Evolutionary conservation across 2,888 invertebrate species (phyloP).

Genomic region (Dynastes tityus): DNA sequence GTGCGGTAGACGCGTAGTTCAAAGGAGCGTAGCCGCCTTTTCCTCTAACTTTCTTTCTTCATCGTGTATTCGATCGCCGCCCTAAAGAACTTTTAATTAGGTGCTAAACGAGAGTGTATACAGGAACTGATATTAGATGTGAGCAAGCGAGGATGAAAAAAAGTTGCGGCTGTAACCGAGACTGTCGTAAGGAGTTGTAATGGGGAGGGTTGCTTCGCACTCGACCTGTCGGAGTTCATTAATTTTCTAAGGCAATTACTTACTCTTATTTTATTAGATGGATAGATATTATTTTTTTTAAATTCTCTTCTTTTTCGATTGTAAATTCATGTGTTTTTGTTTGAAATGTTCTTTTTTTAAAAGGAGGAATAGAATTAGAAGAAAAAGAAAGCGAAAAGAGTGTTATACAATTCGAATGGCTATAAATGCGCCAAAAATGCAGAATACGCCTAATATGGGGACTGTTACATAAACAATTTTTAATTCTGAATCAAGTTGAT

Average conservation of each 20-base stretch:
- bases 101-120: conserved; percentile 32
- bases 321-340: too few species aligned
- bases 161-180: neutral
- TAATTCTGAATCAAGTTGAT: too few species aligned
- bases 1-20: neutral
- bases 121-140: conserved; percentile 21
- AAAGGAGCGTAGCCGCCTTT: neutral
- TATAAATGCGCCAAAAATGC: too few species aligned
- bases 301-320: too few species aligned
- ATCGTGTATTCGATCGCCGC: neutral
- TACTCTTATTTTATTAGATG: conserved; percentile 7
- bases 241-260: conserved; percentile 19
- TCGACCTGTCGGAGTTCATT: neutral
- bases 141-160: neutral
- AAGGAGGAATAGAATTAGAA: too few species aligned
- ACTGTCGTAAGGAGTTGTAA: neutral
- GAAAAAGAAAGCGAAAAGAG: too few species aligned
- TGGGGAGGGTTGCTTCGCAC: neutral
- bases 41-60: neutral
- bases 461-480: too few species aligned
- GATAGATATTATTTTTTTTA: too few species aligned
- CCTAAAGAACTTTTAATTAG: conserved; percentile 37
- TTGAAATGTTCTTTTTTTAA: too few species aligned
- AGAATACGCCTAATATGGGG: too few species aligned
- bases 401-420: too few species aligned